Evolutionary conservation across 2,113 vertebrate genomes (phyloP).

Genomic region (Callaeas wilsoni): DNA sequence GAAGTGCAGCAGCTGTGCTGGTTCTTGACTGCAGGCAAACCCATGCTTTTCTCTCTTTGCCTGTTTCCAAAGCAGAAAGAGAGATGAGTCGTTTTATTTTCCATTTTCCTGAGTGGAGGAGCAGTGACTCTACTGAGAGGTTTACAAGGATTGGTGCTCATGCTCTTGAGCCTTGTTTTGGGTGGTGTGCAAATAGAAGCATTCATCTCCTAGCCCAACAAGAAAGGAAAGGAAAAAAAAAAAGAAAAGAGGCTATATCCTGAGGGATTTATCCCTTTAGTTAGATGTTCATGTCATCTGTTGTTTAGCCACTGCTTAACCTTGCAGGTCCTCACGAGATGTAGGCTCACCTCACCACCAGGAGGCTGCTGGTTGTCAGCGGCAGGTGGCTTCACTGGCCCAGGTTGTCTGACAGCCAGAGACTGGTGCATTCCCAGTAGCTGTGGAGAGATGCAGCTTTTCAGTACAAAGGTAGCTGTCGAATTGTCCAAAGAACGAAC

Average conservation of each 20-base stretch:
- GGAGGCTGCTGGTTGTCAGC: not conserved
- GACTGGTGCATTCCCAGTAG: not conserved
- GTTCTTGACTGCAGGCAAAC: not conserved
- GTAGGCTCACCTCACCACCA: not conserved
- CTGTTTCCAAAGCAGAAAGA: not conserved
- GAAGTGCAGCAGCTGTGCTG: not conserved
- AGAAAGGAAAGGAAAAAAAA: too few relatives aligned
- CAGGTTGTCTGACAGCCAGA: not conserved
- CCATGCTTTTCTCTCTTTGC: not conserved
- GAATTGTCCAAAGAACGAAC: not conserved
- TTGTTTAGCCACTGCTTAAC: not conserved
- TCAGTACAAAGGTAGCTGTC: not conserved
- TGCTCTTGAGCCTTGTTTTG: not conserved
- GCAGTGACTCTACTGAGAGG: not conserved
- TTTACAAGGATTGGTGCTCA: not conserved
- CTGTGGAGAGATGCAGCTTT: not conserved
- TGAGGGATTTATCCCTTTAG: not conserved
- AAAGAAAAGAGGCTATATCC: accelerated
- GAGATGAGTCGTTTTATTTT: not conserved
- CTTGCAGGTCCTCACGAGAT: not conserved
- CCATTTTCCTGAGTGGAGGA: not conserved
- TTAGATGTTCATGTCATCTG: not conserved
- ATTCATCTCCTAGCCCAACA: not conserved
- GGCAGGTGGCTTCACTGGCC: not conserved
- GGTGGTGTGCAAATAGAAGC: not conserved